These are phyloP conservation scores for Slavum lentiscoides DNA, from an alignment of 2,888 invertebrate species.

Conservation along the genomic window DNA sequence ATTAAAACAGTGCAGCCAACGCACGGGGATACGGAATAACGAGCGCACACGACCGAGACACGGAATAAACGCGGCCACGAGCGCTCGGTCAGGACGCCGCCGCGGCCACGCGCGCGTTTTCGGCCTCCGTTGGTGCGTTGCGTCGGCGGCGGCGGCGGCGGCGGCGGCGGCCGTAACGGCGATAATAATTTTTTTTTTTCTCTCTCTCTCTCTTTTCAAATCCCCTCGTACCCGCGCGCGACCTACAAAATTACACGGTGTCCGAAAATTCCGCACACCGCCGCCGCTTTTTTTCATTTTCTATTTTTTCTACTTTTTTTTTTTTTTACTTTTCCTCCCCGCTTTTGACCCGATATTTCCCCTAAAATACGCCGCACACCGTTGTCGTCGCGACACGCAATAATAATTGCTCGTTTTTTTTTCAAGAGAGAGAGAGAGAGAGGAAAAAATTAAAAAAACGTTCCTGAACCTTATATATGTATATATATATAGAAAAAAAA, in stretches of 20 bases:
- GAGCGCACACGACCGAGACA: not conserved
- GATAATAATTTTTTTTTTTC: constrained; percentile 11
- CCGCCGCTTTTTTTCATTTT: not conserved
- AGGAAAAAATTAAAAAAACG: no score
- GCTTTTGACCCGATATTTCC: not conserved
- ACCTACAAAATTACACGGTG: no score
- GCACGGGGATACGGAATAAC: not conserved
- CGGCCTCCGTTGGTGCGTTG: not conserved
- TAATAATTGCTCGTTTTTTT: no score
- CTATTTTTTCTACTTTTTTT: not conserved
- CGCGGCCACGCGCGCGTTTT: constrained; percentile 1
- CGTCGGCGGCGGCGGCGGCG: not conserved
- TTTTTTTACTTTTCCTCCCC: no score
- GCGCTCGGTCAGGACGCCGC: constrained; percentile 15
- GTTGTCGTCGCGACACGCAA: not conserved
- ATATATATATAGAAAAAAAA: no score
- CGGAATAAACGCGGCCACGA: constrained; percentile 28
- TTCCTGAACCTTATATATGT: no score
- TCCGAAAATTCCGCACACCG: not conserved
- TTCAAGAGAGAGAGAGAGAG: no score
- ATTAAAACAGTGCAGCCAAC: constrained; percentile 50
- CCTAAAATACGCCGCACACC: no score
- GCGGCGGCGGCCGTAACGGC: not conserved
- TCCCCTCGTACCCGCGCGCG: no score
- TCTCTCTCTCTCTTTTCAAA: not conserved